phyloP scores from a whole-genome alignment of 2,113 vertebrate species.

The Lepidothrix coronata region DNA sequence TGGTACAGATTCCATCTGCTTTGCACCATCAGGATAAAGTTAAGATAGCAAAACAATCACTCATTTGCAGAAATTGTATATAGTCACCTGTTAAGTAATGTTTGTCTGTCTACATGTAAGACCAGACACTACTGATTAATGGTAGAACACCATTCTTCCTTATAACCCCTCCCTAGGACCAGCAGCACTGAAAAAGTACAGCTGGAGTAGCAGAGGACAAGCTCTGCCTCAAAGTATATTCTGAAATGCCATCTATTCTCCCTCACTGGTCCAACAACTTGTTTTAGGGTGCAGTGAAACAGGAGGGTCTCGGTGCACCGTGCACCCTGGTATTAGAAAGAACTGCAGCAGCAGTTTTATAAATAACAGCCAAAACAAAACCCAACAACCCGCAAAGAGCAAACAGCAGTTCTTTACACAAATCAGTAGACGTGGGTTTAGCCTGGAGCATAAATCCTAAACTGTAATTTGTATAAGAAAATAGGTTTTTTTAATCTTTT shows the following conservation, averaged over 20 bases:
- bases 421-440: background rate
- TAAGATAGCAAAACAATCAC: background rate
- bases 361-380: background rate
- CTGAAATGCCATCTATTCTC: background rate
- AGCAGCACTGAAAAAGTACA: background rate
- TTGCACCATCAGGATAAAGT: background rate
- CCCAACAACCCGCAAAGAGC: background rate
- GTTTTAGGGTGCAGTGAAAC: background rate
- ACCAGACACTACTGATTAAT: background rate
- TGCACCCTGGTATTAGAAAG: background rate
- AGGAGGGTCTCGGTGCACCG: background rate
- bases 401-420: background rate
- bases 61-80: background rate
- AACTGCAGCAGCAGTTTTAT: background rate
- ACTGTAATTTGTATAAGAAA: background rate
- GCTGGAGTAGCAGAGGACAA: background rate
- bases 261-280: background rate
- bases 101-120: background rate
- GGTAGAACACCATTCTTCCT: background rate
- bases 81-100: background rate
- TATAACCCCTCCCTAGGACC: background rate
- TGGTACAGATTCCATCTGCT: background rate
- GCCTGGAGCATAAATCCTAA: background rate
- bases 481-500: background rate
- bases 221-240: background rate